phyloP scores from a whole-genome alignment of 1,140 invertebrate genomes.

The Uloborus diversus region DNA sequence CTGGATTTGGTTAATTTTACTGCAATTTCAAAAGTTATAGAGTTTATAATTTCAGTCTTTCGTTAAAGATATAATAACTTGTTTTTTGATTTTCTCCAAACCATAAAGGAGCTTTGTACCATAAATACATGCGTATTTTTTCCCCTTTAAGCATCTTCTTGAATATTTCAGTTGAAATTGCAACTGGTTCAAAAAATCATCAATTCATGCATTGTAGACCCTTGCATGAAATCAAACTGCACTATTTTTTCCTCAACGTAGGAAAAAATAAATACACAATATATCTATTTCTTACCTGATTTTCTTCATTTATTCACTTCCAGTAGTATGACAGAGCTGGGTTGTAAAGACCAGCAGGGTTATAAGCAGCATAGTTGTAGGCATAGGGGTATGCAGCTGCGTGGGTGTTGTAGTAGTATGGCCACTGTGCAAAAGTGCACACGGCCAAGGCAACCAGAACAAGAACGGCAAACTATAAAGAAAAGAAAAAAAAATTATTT shows the following conservation, averaged over 20 bases:
- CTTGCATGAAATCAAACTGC: background rate
- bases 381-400: constrained; percentile 18
- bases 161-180: background rate
- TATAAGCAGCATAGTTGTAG: background rate
- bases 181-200: background rate
- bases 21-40: too few species aligned
- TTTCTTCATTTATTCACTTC: background rate
- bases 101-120: too few species aligned
- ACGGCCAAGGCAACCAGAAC: constrained; percentile 30
- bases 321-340: background rate
- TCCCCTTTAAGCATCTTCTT: background rate
- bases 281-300: background rate
- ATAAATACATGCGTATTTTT: constrained; percentile 3
- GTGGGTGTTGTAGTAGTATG: constrained; percentile 8
- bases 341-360: constrained; percentile 8
- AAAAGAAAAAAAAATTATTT: constrained; percentile 11
- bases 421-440: constrained; percentile 17
- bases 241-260: background rate
- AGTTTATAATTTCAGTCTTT: too few species aligned
- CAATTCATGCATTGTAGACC: background rate
- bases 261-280: background rate
- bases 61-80: too few species aligned
- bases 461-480: constrained; percentile 15
- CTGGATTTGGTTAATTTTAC: too few species aligned
- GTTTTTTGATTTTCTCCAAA: too few species aligned